These are phyloP conservation scores for Anastatus disparis DNA, from an alignment of 1,140 invertebrate genomes.

Conservation along the genomic window DNA sequence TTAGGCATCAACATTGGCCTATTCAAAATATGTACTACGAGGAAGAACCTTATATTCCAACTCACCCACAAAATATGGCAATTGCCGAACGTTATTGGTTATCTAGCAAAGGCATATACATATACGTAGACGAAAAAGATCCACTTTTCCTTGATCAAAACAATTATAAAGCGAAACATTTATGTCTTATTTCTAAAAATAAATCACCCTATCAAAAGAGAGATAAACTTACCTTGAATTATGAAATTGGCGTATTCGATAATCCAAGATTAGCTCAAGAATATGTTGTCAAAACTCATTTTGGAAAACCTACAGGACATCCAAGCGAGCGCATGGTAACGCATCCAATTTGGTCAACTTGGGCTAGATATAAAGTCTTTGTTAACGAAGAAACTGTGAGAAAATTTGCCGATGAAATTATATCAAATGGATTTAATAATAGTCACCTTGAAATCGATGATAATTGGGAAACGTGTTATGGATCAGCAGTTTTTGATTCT, in stretches of 20 bases:
- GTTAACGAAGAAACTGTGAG: slow-evolving; percentile 76
- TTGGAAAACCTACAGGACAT: slow-evolving; percentile 72
- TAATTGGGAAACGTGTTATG: slow-evolving; percentile 90
- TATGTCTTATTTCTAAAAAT: slow-evolving; percentile 72
- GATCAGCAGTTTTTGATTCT: slow-evolving; percentile 78
- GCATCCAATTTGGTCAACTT: slow-evolving; percentile 92
- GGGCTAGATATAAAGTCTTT: slow-evolving; percentile 80
- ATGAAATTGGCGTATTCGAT: slow-evolving; percentile 70
- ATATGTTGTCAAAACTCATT: slow-evolving; percentile 68
- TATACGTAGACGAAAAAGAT: slow-evolving; percentile 71
- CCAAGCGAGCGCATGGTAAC: slow-evolving; percentile 80
- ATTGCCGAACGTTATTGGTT: slow-evolving; percentile 83
- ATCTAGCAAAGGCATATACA: slow-evolving; percentile 74
- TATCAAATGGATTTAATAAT: slow-evolving; percentile 75
- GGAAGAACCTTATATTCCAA: slow-evolving; percentile 72
- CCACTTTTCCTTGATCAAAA: slow-evolving; percentile 82
- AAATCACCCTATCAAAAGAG: slow-evolving; percentile 67
- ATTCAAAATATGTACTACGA: slow-evolving; percentile 71
- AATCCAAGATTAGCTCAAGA: slow-evolving; percentile 73
- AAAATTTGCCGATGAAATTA: slow-evolving; percentile 79
- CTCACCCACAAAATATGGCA: slow-evolving; percentile 73
- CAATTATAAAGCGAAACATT: slow-evolving; percentile 67
- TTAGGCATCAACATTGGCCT: slow-evolving; percentile 74
- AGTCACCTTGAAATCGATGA: slow-evolving; percentile 93
- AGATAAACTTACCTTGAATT: slow-evolving; percentile 63